Evolutionary conservation across 2,888 invertebrate genomes (phyloP).

Genomic region (Amphipoea lucens): DNA sequence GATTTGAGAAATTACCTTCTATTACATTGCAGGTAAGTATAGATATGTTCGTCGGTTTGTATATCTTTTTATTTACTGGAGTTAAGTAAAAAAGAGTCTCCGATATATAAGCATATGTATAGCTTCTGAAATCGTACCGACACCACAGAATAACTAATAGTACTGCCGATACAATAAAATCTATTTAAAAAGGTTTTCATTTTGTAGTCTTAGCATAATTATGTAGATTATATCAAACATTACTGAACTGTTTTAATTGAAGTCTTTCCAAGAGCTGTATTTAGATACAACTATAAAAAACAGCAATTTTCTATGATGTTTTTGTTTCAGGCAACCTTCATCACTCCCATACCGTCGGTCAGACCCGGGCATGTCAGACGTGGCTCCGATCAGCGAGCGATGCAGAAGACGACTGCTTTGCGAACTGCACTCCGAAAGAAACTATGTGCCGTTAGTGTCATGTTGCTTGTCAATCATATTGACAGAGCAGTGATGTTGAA

Average conservation of each 20-base stretch:
- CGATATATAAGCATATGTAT: too few species aligned
- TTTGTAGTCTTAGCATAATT: too few species aligned
- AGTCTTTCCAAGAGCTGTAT: background rate
- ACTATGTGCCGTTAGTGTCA: slow-evolving; percentile 69
- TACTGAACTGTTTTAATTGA: background rate
- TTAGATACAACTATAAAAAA: too few species aligned
- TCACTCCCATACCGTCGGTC: slow-evolving; percentile 73
- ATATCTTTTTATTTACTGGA: background rate
- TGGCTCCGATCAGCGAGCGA: slow-evolving; percentile 80
- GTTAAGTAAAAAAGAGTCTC: background rate
- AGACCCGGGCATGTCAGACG: slow-evolving; percentile 50
- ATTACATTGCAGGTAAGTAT: too few species aligned
- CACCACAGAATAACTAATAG: too few species aligned
- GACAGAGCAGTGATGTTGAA: too few species aligned
- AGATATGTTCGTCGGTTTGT: background rate
- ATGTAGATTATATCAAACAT: too few species aligned
- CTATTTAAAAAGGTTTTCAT: too few species aligned
- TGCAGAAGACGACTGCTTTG: slow-evolving; percentile 84
- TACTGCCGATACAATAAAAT: too few species aligned
- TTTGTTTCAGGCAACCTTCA: slow-evolving; percentile 68
- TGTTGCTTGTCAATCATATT: background rate
- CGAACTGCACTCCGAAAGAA: slow-evolving; percentile 81
- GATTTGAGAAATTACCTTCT: background rate
- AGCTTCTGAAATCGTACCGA: too few species aligned
- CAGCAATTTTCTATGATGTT: background rate